A percentile compares a stretch with the other conserved stretches of the same genome.
phyloP scores from a whole-genome alignment of 2,888 invertebrate genomes.

The Pseudococcus jackbeardsleyi region DNA sequence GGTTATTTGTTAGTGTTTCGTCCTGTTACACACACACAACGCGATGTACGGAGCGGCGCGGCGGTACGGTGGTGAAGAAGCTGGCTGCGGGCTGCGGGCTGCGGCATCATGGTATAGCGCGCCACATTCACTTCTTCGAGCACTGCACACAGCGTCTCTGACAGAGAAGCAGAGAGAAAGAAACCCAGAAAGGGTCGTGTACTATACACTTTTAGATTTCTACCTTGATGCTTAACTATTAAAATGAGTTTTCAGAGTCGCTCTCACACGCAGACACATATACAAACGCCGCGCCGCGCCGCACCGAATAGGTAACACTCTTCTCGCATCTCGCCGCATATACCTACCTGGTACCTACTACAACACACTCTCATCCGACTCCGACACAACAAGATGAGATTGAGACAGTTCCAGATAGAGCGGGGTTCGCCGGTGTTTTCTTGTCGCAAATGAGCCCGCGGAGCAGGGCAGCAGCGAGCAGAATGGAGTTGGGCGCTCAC shows the following conservation, averaged over 20 bases:
- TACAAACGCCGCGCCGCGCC: background rate
- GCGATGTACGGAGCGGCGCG: background rate
- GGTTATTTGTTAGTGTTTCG: slow-evolving; percentile 64
- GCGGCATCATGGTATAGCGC: slow-evolving; percentile 25
- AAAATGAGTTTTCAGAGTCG: slow-evolving; percentile 65
- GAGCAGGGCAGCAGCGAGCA: background rate
- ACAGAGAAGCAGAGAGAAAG: background rate
- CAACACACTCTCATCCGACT: background rate
- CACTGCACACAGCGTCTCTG: background rate
- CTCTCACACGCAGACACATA: background rate
- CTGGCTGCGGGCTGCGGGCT: slow-evolving; percentile 1
- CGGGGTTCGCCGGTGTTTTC: background rate
- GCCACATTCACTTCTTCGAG: slow-evolving; percentile 10
- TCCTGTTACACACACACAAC: slow-evolving; percentile 47
- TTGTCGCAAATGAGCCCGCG: background rate
- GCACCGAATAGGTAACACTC: background rate
- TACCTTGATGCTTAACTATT: slow-evolving; percentile 65
- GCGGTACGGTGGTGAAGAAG: background rate
- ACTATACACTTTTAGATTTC: slow-evolving; percentile 59
- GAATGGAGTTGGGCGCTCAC: background rate
- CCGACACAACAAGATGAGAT: background rate
- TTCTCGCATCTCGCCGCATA: background rate
- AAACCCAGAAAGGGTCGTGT: slow-evolving; percentile 41
- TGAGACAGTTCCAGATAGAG: background rate
- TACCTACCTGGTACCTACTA: too few relatives aligned